Evolutionary conservation across 2,888 invertebrate genomes (phyloP).

Genomic region (Syritta pipiens): DNA sequence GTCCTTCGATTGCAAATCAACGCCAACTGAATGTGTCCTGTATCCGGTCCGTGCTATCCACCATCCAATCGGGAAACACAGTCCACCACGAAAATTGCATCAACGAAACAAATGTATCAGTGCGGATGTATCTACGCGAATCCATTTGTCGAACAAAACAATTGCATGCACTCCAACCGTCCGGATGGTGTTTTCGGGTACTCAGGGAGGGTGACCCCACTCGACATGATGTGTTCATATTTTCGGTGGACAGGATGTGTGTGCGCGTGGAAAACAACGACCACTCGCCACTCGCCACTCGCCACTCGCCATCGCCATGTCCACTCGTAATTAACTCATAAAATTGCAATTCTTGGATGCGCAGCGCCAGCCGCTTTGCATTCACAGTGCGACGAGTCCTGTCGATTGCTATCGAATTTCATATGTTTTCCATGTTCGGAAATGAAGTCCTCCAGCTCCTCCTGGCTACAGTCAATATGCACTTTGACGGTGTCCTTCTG

Average conservation of each 20-base stretch:
- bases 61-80: conserved; percentile 27
- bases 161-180: conserved; percentile 38
- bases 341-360: conserved; percentile 59
- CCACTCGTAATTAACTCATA: conserved; percentile 66
- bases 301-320: conserved; percentile 33
- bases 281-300: conserved; percentile 28
- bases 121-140: conserved; percentile 64
- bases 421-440: conserved; percentile 61
- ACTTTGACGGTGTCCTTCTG: conserved; percentile 47
- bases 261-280: conserved; percentile 3
- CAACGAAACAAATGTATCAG: conserved; percentile 66
- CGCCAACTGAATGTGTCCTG: conserved; percentile 5
- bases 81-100: conserved; percentile 52
- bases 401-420: conserved; percentile 66
- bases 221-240: too few relatives aligned
- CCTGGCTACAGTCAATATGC: conserved; percentile 47
- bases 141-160: conserved; percentile 65
- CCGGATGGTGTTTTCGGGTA: background rate
- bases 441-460: conserved; percentile 36
- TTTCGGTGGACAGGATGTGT: conserved; percentile 9
- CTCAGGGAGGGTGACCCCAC: background rate
- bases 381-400: conserved; percentile 43
- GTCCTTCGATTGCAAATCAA: conserved; percentile 58
- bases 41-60: too few relatives aligned
- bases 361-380: conserved; percentile 32